A percentile compares a stretch with the other conserved stretches of the same genome.
phyloP scores from a whole-genome alignment of 1,140 invertebrate species.

The Zaprionus camerounensis region DNA sequence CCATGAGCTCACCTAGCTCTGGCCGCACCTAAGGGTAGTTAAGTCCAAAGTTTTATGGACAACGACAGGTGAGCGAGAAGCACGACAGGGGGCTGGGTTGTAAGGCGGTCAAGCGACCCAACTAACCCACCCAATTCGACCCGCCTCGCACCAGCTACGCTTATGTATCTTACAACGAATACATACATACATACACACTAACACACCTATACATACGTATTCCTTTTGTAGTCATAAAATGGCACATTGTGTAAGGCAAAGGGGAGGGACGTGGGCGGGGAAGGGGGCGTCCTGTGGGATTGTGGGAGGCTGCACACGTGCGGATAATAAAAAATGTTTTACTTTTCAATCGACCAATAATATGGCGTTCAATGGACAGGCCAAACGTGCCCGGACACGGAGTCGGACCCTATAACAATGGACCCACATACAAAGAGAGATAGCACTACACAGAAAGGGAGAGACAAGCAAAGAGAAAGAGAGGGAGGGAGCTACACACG shows the following conservation, averaged over 20 bases:
- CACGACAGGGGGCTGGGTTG: slow-evolving; percentile 6
- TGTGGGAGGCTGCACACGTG: slow-evolving; percentile 70
- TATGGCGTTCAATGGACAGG: slow-evolving; percentile 78
- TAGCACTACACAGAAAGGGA: slow-evolving; percentile 11
- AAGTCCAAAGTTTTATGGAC: slow-evolving; percentile 75
- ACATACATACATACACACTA: not conserved
- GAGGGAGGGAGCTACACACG: slow-evolving; percentile 28
- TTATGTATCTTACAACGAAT: slow-evolving; percentile 41
- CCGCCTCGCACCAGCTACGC: slow-evolving; percentile 21
- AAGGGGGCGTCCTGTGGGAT: not conserved
- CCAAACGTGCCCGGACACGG: slow-evolving; percentile 63
- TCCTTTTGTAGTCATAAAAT: slow-evolving; percentile 69
- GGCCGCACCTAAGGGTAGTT: slow-evolving; percentile 70
- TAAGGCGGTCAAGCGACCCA: slow-evolving; percentile 23
- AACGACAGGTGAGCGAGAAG: slow-evolving; percentile 60
- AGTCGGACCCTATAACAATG: slow-evolving; percentile 57
- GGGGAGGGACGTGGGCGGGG: slow-evolving; percentile 1
- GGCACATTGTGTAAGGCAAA: slow-evolving; percentile 43
- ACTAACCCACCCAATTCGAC: slow-evolving; percentile 43
- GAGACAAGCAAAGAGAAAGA: not conserved
- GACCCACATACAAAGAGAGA: slow-evolving; percentile 20
- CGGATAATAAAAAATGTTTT: slow-evolving; percentile 82
- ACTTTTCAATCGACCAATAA: slow-evolving; percentile 83
- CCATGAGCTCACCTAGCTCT: slow-evolving; percentile 67
- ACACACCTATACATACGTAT: slow-evolving; percentile 28